Evolutionary conservation across 2,797 vertebrate genomes (phyloP).

Genomic region (Rhodeus uyekii): DNA sequence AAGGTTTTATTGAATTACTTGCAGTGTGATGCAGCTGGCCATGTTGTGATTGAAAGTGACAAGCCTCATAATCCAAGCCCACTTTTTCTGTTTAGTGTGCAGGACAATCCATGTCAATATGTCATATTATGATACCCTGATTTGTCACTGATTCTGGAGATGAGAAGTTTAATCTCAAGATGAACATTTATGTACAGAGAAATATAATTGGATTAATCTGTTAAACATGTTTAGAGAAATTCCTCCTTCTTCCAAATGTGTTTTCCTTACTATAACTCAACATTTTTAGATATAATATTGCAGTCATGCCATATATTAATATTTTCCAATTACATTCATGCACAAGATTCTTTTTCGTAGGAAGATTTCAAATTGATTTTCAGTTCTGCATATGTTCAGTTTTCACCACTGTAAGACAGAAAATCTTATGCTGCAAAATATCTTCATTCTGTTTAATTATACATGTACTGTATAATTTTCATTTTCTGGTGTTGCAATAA

Average conservation of each 20-base stretch:
- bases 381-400: not conserved
- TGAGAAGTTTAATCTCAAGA: not conserved
- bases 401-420: not conserved
- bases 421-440: not conserved
- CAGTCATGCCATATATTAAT: not conserved
- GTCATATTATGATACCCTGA: not conserved
- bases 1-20: conserved; percentile 55
- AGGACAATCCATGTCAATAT: conserved; percentile 35
- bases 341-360: no score
- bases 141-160: not conserved
- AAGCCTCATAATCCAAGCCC: conserved; percentile 43
- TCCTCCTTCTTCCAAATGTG: not conserved
- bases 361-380: not conserved
- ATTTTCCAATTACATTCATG: not conserved
- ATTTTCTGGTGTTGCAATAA: not conserved
- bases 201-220: not conserved
- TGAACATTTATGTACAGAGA: not conserved
- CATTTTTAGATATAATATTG: not conserved
- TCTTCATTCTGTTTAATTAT: not conserved
- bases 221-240: not conserved
- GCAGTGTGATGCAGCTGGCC: conserved; percentile 26
- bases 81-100: conserved; percentile 32
- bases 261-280: not conserved
- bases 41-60: conserved; percentile 49
- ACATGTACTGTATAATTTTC: no score